phyloP scores from a whole-genome alignment of 2,888 invertebrate genomes.

The Leptura quadrifasciata region DNA sequence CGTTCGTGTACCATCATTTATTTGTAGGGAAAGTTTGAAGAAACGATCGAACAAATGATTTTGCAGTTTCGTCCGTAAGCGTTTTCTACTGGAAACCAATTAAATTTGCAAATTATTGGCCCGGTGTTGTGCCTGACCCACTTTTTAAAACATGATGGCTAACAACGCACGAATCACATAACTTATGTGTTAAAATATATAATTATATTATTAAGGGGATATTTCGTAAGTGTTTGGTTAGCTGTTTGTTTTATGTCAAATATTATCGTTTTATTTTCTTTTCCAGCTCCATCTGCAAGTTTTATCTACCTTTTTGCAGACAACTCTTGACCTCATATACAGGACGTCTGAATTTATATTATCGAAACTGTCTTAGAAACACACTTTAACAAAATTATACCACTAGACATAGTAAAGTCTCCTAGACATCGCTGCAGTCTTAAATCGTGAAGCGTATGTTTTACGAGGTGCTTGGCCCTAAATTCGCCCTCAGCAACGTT shows the following conservation, averaged over 20 bases:
- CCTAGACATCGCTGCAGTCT: too few species aligned
- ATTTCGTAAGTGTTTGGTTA: background rate
- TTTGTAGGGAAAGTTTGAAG: conserved; percentile 56
- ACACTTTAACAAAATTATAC: too few species aligned
- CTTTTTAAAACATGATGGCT: conserved; percentile 54
- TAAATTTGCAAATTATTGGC: conserved; percentile 66
- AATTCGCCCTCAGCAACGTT: too few species aligned
- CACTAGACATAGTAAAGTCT: too few species aligned
- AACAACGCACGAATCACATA: conserved; percentile 49
- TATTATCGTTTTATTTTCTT: background rate
- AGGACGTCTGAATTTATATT: too few species aligned
- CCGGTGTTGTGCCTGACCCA: conserved; percentile 61
- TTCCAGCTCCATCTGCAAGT: background rate
- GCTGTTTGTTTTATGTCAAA: background rate
- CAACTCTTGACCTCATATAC: too few species aligned
- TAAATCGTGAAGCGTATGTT: too few species aligned
- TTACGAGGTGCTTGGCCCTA: too few species aligned
- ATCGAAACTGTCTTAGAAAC: too few species aligned
- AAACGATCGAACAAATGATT: conserved; percentile 46
- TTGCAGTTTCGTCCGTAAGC: conserved; percentile 39
- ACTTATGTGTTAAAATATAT: conserved; percentile 25
- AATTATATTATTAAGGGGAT: conserved; percentile 15
- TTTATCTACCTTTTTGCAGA: background rate
- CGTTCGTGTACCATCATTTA: conserved; percentile 42
- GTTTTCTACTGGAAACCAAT: conserved; percentile 61